These are phyloP conservation scores for Crotalus tigris DNA, from an alignment of 2,113 vertebrate species.

Conservation along the genomic window DNA sequence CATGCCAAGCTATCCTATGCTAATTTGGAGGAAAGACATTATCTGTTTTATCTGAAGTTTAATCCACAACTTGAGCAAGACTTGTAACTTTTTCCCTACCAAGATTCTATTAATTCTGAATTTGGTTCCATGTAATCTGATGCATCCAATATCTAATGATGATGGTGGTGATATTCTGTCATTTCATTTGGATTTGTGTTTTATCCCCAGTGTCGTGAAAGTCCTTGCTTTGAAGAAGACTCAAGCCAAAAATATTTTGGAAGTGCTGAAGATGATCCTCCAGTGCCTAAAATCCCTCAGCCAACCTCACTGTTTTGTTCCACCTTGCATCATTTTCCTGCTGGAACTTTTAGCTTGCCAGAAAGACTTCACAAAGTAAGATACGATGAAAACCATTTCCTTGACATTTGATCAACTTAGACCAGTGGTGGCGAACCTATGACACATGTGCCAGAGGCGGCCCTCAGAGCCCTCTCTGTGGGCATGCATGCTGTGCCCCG, in stretches of 20 bases:
- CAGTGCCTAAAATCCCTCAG: conserved; percentile 82
- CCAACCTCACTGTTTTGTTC: conserved; percentile 90
- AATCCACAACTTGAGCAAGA: no score
- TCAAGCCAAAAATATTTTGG: conserved; percentile 83
- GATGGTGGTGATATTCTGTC: neutral
- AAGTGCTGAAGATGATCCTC: conserved; percentile 82
- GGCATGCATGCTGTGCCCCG: no score
- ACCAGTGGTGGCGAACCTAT: no score
- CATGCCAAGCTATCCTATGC: neutral
- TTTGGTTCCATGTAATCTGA: conserved; percentile 1
- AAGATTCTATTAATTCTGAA: neutral
- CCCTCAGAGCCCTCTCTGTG: no score
- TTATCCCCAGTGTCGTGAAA: conserved; percentile 79
- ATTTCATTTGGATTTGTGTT: neutral
- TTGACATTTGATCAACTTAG: neutral
- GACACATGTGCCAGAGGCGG: no score
- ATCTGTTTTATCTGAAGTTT: neutral
- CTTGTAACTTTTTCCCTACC: neutral
- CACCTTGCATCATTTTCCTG: conserved; percentile 87
- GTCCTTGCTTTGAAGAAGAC: conserved; percentile 86
- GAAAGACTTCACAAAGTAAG: conserved; percentile 93
- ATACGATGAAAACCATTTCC: neutral
- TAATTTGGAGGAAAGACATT: neutral
- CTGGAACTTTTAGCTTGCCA: conserved; percentile 92
- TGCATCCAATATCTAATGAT: neutral